These are phyloP conservation scores for Matsumyia berberina DNA, from an alignment of 2,888 invertebrate species.

Conservation along the genomic window DNA sequence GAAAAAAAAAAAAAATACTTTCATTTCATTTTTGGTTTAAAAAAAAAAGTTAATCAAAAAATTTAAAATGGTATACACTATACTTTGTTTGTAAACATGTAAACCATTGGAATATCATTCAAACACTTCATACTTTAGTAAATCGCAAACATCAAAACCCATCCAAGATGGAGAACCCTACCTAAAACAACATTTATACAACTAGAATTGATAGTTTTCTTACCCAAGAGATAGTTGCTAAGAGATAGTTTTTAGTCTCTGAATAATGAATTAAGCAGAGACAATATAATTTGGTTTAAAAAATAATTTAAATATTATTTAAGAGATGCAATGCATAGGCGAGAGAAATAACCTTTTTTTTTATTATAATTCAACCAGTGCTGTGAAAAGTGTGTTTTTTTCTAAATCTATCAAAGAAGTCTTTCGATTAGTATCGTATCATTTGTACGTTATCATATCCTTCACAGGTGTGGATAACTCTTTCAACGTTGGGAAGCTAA, in stretches of 20 bases:
- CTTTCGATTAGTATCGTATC: too few relatives aligned
- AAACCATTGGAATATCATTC: conserved; percentile 66
- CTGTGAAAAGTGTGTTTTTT: conserved; percentile 49
- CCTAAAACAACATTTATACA: conserved; percentile 36
- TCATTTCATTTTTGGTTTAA: conserved; percentile 5
- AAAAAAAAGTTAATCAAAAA: conserved; percentile 57
- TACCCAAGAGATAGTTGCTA: conserved; percentile 40
- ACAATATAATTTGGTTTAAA: neutral
- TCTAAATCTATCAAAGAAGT: neutral
- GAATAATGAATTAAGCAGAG: neutral
- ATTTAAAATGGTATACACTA: conserved; percentile 67
- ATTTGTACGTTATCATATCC: too few relatives aligned
- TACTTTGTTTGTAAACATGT: conserved; percentile 59
- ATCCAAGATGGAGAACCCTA: conserved; percentile 35
- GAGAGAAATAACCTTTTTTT: neutral
- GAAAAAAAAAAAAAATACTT: conserved; percentile 12
- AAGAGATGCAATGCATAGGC: conserved; percentile 1
- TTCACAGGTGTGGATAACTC: too few relatives aligned
- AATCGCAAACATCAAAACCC: conserved; percentile 65
- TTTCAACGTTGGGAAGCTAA: too few relatives aligned
- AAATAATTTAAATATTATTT: neutral
- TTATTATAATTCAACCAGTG: conserved; percentile 37
- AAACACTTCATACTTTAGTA: conserved; percentile 67
- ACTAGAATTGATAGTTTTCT: conserved; percentile 17
- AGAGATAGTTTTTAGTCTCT: conserved; percentile 33